Conservation (phyloP, 2,888 invertebrate species). For the Cephus sareptanus region DNA sequence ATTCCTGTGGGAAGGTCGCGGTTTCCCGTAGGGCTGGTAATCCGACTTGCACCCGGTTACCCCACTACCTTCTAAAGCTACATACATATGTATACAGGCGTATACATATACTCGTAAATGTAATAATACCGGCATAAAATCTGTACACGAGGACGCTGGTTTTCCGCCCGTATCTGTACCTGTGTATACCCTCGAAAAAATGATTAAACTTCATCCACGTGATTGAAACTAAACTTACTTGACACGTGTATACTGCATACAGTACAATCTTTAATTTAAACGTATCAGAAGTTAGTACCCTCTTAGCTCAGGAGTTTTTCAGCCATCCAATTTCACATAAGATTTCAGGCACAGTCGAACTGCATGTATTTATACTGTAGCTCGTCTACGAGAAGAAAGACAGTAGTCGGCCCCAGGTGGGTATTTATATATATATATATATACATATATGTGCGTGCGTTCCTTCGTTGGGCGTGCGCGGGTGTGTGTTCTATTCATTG, state of each 20-base stretch:
- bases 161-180: not conserved
- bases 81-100: not conserved
- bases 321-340: not conserved
- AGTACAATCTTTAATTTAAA: not conserved
- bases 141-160: not conserved
- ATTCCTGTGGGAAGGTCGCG: conserved; percentile 43
- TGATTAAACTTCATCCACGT: not conserved
- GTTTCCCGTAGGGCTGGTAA: conserved; percentile 33
- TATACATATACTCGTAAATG: not conserved
- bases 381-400: not conserved
- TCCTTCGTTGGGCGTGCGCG: too few species aligned
- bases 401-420: not conserved
- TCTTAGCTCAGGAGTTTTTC: not conserved
- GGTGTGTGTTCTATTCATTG: not conserved
- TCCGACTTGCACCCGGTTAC: conserved; percentile 16
- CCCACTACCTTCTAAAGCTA: not conserved
- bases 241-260: not conserved
- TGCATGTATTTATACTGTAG: not conserved
- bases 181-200: not conserved
- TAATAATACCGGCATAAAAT: not conserved
- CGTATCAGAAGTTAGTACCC: not conserved
- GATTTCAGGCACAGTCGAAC: not conserved
- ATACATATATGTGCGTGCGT: too few species aligned
- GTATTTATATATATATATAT: not conserved
- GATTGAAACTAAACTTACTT: not conserved